phyloP scores from a whole-genome alignment of 2,113 vertebrate species.

The Dicrurus megarhynchus region DNA sequence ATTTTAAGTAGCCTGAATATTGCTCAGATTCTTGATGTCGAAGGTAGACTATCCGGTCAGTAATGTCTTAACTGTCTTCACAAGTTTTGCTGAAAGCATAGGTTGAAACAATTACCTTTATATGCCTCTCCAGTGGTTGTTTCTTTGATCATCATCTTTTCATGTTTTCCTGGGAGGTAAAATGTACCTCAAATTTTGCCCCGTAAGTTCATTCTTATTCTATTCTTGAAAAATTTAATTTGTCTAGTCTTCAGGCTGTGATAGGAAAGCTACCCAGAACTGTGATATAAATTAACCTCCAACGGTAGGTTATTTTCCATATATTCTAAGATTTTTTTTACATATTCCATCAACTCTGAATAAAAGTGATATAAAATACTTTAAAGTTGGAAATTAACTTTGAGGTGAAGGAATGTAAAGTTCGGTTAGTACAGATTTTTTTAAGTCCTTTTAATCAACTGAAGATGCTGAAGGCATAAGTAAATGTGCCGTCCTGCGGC shows the following conservation, averaged over 20 bases:
- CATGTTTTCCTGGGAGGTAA: constrained; percentile 6
- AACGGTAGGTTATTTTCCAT: neutral
- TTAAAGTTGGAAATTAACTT: neutral
- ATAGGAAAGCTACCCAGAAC: neutral
- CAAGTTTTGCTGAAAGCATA: neutral
- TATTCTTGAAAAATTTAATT: neutral
- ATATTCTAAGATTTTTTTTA: neutral
- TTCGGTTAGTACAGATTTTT: neutral
- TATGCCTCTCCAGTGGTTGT: neutral
- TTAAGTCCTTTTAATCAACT: neutral
- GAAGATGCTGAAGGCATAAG: neutral
- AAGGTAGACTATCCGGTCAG: neutral
- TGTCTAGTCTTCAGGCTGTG: neutral
- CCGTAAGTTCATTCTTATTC: neutral
- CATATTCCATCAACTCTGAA: neutral
- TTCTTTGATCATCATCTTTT: constrained; percentile 41
- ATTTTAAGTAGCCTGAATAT: neutral
- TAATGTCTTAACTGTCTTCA: neutral
- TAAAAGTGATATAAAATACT: neutral
- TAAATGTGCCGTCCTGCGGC: neutral
- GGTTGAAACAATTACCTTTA: constrained; percentile 10
- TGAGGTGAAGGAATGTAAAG: neutral
- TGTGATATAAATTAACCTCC: neutral
- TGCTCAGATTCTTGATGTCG: neutral
- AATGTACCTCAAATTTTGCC: neutral